These are phyloP conservation scores for Spea multiplicata DNA, from an alignment of 2,113 vertebrate genomes.

Conservation along the genomic window DNA sequence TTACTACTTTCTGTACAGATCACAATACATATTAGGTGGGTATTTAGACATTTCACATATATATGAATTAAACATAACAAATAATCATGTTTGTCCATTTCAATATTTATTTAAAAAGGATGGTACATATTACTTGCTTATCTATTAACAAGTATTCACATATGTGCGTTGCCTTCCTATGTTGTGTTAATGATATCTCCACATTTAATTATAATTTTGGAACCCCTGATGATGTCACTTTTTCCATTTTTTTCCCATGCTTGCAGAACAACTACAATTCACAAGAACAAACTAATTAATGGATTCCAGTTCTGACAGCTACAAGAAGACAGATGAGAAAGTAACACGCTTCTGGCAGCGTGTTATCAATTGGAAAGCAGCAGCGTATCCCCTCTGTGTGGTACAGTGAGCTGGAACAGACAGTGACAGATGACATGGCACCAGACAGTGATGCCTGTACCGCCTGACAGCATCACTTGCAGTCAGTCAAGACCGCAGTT, in stretches of 20 bases:
- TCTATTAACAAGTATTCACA: too few relatives aligned
- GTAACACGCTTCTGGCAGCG: slow-evolving; percentile 79
- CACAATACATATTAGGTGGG: too few relatives aligned
- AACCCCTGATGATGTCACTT: slow-evolving; percentile 3
- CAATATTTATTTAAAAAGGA: too few relatives aligned
- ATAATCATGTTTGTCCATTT: too few relatives aligned
- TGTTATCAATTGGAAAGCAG: slow-evolving; percentile 85
- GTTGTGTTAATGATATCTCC: neutral
- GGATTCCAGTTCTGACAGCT: slow-evolving; percentile 91
- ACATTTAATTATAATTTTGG: slow-evolving; percentile 31
- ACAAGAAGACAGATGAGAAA: slow-evolving; percentile 87
- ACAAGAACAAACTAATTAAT: slow-evolving; percentile 81
- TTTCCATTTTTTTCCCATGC: slow-evolving; percentile 26
- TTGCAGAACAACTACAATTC: slow-evolving; percentile 39
- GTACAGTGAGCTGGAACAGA: slow-evolving; percentile 95
- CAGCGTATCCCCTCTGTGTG: slow-evolving; percentile 82
- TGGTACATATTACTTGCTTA: too few relatives aligned
- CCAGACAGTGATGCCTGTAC: slow-evolving; percentile 86
- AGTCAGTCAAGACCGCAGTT: slow-evolving; percentile 82
- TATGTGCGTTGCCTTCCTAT: neutral
- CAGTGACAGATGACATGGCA: slow-evolving; percentile 91
- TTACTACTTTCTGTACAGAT: too few relatives aligned
- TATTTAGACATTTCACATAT: too few relatives aligned
- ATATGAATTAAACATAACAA: too few relatives aligned
- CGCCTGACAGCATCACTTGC: slow-evolving; percentile 86